These are phyloP conservation scores for Mionectes macconnelli DNA, from an alignment of 2,113 vertebrate genomes.

Conservation along the genomic window DNA sequence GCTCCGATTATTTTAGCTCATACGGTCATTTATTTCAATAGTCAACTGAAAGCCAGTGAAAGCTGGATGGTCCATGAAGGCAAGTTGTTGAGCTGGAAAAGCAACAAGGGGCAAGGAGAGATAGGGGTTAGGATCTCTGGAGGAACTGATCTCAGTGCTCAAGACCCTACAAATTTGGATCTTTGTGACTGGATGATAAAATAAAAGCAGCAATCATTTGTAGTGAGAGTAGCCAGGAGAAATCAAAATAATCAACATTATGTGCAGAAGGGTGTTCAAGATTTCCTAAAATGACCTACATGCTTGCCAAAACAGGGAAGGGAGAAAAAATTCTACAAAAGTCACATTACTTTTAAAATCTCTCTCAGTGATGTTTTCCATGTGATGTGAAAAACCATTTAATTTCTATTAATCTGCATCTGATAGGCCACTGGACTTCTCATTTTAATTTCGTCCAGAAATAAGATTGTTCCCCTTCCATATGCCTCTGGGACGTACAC, in stretches of 20 bases:
- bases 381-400: not conserved
- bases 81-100: not conserved
- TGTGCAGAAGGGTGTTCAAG: not conserved
- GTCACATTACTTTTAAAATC: not conserved
- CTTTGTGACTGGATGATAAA: not conserved
- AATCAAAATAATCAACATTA: not conserved
- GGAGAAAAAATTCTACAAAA: not conserved
- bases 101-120: not conserved
- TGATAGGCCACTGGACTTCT: not conserved
- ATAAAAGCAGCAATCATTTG: not conserved
- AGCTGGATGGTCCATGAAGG: not conserved
- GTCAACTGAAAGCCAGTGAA: not conserved
- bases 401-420: not conserved
- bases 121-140: not conserved
- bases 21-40: not conserved
- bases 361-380: not conserved
- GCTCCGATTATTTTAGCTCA: constrained; percentile 23
- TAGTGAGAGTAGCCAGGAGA: not conserved
- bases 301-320: not conserved
- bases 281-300: not conserved
- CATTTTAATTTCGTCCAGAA: not conserved
- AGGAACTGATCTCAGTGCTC: not conserved
- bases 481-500: not conserved
- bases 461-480: not conserved
- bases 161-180: not conserved